phyloP scores from a whole-genome alignment of 2,113 vertebrate species.

The Pristiophorus japonicus region DNA sequence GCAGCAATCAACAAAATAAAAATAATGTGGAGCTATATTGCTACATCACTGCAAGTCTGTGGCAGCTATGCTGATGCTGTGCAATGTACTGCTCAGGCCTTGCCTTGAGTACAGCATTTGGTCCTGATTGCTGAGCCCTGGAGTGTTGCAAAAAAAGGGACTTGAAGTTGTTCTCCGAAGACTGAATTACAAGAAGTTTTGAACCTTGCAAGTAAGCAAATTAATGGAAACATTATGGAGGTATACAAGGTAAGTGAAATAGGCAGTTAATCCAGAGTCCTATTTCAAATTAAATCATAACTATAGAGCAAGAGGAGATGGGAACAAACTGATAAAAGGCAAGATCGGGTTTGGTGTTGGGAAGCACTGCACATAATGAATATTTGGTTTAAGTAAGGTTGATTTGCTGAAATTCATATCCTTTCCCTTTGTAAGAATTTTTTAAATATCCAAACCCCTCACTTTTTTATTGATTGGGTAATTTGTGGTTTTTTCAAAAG shows the following conservation, averaged over 20 bases:
- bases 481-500: neutral
- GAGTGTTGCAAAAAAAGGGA: neutral
- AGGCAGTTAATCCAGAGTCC: neutral
- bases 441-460: no score
- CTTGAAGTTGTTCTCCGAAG: neutral
- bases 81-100: neutral
- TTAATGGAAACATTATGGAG: neutral
- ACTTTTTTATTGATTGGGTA: neutral
- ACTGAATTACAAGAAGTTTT: neutral
- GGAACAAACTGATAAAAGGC: neutral
- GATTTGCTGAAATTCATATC: neutral
- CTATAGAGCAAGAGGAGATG: neutral
- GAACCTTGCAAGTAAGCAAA: neutral
- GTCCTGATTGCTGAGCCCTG: neutral
- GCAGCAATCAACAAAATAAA: neutral
- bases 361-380: neutral
- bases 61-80: neutral
- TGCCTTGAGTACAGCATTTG: no score
- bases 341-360: neutral
- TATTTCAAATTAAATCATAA: neutral
- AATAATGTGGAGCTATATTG: neutral
- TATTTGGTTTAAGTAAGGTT: neutral
- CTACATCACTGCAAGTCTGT: neutral
- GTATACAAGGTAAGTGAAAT: neutral
- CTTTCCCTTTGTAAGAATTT: neutral